A percentile compares a stretch with the other conserved stretches of the same genome.
These are phyloP conservation scores for Pelobates cultripes DNA, from an alignment of 2,797 vertebrate species.

Conservation along the genomic window DNA sequence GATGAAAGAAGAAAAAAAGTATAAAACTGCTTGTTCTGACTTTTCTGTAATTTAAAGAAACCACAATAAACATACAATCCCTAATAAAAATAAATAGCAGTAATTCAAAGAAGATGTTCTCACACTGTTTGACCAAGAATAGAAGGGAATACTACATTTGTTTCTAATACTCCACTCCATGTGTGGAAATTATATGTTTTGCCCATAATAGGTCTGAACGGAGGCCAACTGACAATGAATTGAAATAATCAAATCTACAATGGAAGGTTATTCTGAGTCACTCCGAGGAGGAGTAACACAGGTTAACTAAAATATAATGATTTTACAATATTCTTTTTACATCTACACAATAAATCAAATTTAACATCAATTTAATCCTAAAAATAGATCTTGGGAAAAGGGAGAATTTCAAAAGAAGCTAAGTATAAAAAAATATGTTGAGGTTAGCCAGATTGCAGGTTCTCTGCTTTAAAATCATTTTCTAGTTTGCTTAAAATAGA, in stretches of 20 bases:
- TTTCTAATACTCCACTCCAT: constrained; percentile 45
- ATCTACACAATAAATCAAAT: constrained; percentile 34
- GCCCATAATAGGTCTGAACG: constrained; percentile 47
- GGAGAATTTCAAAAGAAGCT: constrained; percentile 18
- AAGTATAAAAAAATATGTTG: constrained; percentile 49
- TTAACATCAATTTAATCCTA: constrained; percentile 34
- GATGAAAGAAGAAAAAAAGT: not conserved
- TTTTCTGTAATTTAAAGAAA: constrained; percentile 12
- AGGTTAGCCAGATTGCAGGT: constrained; percentile 49
- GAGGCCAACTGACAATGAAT: constrained; percentile 35
- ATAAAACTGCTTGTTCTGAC: constrained; percentile 28
- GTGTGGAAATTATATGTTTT: constrained; percentile 46
- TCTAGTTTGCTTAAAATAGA: constrained; percentile 27
- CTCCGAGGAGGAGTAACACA: constrained; percentile 9
- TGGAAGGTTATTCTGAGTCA: constrained; percentile 20
- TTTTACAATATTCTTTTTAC: constrained; percentile 38
- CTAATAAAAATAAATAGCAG: constrained; percentile 10
- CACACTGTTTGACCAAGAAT: constrained; percentile 27
- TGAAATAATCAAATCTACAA: constrained; percentile 38
- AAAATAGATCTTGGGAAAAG: constrained; percentile 35
- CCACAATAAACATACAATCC: constrained; percentile 19
- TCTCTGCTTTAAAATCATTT: constrained; percentile 42
- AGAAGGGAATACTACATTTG: constrained; percentile 37
- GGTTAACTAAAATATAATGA: constrained; percentile 17
- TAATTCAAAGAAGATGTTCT: constrained; percentile 42